Conservation (phyloP, 35 echinoderm and acorn worm genomes). For the Lytechinus variegatus region DNA sequence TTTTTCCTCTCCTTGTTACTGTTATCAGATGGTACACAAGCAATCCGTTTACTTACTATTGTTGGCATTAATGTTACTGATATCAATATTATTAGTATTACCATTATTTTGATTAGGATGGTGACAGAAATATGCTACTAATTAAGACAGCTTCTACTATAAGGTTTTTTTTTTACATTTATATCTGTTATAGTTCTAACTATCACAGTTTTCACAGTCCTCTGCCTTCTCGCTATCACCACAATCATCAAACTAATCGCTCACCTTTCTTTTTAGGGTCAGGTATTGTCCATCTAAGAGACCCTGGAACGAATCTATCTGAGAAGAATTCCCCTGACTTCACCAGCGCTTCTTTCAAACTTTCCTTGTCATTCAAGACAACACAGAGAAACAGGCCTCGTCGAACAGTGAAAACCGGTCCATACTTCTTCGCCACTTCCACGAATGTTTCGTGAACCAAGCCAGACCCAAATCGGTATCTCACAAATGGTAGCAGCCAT, state of each 20-base stretch:
- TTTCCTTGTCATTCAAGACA: background rate
- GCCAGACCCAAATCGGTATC: background rate
- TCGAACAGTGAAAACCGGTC: background rate
- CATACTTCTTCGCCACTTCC: background rate
- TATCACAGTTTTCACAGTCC: background rate
- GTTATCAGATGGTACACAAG: no score
- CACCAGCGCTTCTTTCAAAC: background rate
- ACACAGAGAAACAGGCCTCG: background rate
- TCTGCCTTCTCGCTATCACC: no score
- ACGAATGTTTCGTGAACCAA: background rate
- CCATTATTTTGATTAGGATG: no score
- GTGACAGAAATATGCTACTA: no score
- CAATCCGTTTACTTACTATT: no score
- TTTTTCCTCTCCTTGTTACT: no score
- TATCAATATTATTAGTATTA: no score
- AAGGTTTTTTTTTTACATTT: no score
- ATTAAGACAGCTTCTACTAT: no score
- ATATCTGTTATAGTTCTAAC: background rate
- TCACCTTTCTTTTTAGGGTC: background rate
- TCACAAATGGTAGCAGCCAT: background rate
- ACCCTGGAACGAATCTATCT: background rate
- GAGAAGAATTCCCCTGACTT: background rate
- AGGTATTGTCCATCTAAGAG: background rate
- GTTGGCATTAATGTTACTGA: no score
- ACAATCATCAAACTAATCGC: background rate